Percentiles rank a stretch among this genome's conserved stretches.
Evolutionary conservation across 1,140 invertebrate species (phyloP).

Genomic region (Zaprionus gabonicus): DNA sequence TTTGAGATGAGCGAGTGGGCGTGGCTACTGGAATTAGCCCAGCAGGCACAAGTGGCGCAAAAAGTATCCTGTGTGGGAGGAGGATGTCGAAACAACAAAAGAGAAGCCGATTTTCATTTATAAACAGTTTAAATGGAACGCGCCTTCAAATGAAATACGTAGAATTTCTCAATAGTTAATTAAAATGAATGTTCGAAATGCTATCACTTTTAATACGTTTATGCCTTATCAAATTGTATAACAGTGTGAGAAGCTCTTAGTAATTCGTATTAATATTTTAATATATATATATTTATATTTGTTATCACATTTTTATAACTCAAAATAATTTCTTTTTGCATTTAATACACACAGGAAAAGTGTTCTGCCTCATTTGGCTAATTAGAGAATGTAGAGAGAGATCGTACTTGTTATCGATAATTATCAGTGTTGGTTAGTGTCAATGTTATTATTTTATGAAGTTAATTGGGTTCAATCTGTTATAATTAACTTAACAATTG

Average conservation of each 20-base stretch:
- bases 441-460: too few species aligned
- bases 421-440: too few species aligned
- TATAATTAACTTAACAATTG: not conserved
- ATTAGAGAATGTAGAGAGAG: too few species aligned
- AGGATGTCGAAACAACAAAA: not conserved
- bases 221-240: not conserved
- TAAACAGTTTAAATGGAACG: not conserved
- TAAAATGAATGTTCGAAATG: not conserved
- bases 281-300: too few species aligned
- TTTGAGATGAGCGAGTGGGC: conserved; percentile 18
- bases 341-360: too few species aligned
- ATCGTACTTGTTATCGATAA: too few species aligned
- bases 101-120: not conserved
- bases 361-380: too few species aligned
- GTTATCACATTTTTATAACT: too few species aligned
- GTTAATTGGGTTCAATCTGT: not conserved
- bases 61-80: not conserved
- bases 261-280: not conserved
- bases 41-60: not conserved
- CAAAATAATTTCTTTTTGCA: too few species aligned
- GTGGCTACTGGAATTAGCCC: conserved; percentile 10
- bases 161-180: not conserved
- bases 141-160: not conserved
- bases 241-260: not conserved
- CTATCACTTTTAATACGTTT: not conserved